Conservation (phyloP, 2,113 vertebrate genomes). For the Callocephalon fimbriatum region DNA sequence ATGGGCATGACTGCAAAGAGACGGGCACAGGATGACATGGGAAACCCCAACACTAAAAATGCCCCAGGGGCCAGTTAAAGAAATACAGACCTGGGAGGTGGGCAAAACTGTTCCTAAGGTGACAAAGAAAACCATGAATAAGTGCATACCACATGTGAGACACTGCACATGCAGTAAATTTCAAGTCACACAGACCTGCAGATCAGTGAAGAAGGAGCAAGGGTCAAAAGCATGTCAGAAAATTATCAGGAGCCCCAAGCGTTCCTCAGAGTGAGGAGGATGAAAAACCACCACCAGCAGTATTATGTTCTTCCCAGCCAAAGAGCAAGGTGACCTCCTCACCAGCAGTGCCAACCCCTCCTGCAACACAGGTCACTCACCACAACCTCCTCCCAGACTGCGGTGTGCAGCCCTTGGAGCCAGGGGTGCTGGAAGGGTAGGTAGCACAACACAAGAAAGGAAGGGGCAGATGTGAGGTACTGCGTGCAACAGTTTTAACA, state of each 20-base stretch:
- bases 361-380: accelerated
- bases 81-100: not conserved
- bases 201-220: not conserved
- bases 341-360: not conserved
- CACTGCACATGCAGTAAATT: not conserved
- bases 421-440: accelerated
- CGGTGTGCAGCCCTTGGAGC: accelerated
- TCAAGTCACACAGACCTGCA: not conserved
- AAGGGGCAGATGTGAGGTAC: not conserved
- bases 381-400: not conserved
- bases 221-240: not conserved
- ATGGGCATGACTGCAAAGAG: accelerated
- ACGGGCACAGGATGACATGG: not conserved
- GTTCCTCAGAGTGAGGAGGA: accelerated
- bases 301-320: not conserved
- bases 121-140: not conserved
- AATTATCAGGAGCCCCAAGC: not conserved
- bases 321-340: not conserved
- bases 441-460: accelerated
- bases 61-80: accelerated
- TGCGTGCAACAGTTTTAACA: not conserved
- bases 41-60: accelerated
- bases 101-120: not conserved
- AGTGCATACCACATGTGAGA: accelerated
- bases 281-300: not conserved